These are phyloP conservation scores for Nyctalus aviator DNA, from an alignment of 2,797 vertebrate species.

Conservation along the genomic window DNA sequence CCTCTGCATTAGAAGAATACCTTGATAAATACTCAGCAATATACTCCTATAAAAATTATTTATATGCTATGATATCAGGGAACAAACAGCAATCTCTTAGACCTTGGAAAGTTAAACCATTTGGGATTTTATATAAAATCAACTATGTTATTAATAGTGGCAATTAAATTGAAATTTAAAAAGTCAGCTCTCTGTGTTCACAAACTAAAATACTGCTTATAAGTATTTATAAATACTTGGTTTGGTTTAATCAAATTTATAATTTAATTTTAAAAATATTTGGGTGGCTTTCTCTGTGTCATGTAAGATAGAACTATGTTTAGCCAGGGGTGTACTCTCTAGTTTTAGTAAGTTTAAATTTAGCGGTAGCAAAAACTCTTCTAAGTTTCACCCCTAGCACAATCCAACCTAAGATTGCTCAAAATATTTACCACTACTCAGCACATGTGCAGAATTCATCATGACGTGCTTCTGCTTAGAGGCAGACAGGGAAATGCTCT, in stretches of 20 bases:
- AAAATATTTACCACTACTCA: background rate
- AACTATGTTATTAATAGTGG: slow-evolving; percentile 63
- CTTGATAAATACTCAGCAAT: slow-evolving; percentile 28
- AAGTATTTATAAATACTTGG: slow-evolving; percentile 62
- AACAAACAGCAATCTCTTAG: slow-evolving; percentile 54
- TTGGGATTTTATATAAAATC: slow-evolving; percentile 58
- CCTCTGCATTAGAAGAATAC: background rate
- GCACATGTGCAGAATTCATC: background rate
- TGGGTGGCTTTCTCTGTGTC: slow-evolving; percentile 42
- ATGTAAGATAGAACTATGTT: slow-evolving; percentile 63
- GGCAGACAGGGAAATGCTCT: background rate
- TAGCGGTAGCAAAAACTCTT: slow-evolving; percentile 62
- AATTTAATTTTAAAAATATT: slow-evolving; percentile 73
- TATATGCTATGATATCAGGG: slow-evolving; percentile 53
- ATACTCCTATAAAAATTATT: slow-evolving; percentile 21
- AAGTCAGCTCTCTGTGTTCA: slow-evolving; percentile 65
- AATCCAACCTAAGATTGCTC: background rate
- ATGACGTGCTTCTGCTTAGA: background rate
- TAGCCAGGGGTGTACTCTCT: slow-evolving; percentile 53
- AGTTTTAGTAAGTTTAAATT: slow-evolving; percentile 76
- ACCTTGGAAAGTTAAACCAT: slow-evolving; percentile 58
- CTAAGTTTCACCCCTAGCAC: background rate
- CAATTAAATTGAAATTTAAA: slow-evolving; percentile 68
- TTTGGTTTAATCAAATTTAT: slow-evolving; percentile 64
- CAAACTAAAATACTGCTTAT: slow-evolving; percentile 60